Evolutionary conservation across 30 jellyfish, hydroid and myxozoan genomes (phyloP), one percentile per base, ranked within the genome.

Genomic region (Mastigias papua): DNA sequence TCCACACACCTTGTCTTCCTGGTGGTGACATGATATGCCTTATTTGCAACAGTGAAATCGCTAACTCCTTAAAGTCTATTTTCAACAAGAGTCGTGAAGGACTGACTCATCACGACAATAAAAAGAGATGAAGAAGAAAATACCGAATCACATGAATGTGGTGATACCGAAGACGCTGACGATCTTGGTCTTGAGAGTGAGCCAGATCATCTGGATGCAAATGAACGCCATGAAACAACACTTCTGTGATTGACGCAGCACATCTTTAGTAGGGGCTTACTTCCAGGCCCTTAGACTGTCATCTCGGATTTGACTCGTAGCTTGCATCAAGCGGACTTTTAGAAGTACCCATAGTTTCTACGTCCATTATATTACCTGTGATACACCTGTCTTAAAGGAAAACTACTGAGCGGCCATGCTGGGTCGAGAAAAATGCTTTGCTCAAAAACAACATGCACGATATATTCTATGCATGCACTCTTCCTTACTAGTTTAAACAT

Each of bases 1-100:
- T 74, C 31, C 86, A 74, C 86, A 27, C 34, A 26, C 31, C 11
- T 6, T 74, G 49, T 51, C 62, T 74, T 23, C 72, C 72, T 42
- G 27, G 78, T 2, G 89, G 89, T 27, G 60, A 57, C 20, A 3
- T 30, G 37, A 37, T 60, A 2, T 78, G 86, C 48, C 3, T 10
- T 21, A 74, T 74, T 23, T 74, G 86, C 86, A 46, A 48, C 26
- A 57, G 21, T 15, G 86, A 29, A 46, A 0, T 74, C 13, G 62
- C 71, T 1, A 29, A 9, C 21, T 32, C 73, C 4, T 29, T 78
- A 2, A 54, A 78, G 62, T 58, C 78, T 0, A 65, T 78, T 4
- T 28, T 67, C 10, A 42, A 1, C 31, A 78, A 57, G 57, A 78
- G 78, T 6, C 23, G 65, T 1, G 89, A 51, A 0, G 78, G 76